phyloP scores from a whole-genome alignment of 2,113 vertebrate genomes.

The Calonectris borealis region DNA sequence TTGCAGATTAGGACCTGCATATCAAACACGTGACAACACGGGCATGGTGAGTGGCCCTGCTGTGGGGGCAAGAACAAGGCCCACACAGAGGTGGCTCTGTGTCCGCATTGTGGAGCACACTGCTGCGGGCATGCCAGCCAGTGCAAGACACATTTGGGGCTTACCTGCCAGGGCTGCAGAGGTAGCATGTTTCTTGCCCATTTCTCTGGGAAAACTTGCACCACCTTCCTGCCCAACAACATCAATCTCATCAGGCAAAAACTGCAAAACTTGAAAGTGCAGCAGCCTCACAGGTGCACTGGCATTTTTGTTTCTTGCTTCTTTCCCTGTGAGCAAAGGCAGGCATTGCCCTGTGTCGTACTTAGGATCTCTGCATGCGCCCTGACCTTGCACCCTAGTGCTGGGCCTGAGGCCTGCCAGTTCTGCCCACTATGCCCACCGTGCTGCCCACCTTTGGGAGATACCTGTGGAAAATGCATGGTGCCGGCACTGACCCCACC shows the following conservation, averaged over 20 bases:
- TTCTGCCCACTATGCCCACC: not conserved
- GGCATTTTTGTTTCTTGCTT: not conserved
- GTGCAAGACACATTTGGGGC: not conserved
- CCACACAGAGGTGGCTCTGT: not conserved
- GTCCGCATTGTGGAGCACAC: accelerated
- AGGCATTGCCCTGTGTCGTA: not conserved
- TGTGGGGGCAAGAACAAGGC: not conserved
- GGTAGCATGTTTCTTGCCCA: not conserved
- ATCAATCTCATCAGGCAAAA: not conserved
- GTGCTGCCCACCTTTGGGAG: not conserved
- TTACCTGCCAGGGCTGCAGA: not conserved
- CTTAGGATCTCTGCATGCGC: not conserved
- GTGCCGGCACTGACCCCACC: no score
- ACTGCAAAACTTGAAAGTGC: not conserved
- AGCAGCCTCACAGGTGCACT: not conserved
- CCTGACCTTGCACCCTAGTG: not conserved
- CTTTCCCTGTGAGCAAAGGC: not conserved
- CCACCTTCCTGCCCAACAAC: not conserved
- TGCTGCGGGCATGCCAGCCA: not conserved
- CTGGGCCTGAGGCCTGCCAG: not conserved
- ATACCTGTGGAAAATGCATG: not conserved
- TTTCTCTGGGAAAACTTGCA: not conserved
- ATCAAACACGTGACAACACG: not conserved
- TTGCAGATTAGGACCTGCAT: not conserved
- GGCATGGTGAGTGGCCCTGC: not conserved